Base-by-base conservation (phyloP, 1,140 invertebrate genomes). In the Ptiloglossa arizonensis region DNA sequence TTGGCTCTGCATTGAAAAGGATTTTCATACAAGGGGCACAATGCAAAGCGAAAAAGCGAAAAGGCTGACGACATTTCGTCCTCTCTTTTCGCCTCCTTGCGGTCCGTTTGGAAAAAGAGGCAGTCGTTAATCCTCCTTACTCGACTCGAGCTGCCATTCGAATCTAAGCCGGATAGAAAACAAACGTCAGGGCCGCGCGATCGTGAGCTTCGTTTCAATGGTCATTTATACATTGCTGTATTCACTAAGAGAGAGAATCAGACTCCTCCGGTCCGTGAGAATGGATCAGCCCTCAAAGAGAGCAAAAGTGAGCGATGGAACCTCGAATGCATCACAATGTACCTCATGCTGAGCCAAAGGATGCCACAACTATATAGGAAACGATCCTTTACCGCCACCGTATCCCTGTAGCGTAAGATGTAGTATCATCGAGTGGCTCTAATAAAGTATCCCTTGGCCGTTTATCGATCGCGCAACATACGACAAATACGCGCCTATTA, bases 131-230 rank as follows among this genome's bases (percentile, higher is more conserved):
- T 86, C 82, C 74, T 73, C 46, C 24, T 78, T 41, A 66, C 54
- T 27, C 27, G 74, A 54, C 38, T 71, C 50, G 13, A 50, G 70
- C 59, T 63, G 69, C 71, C 52, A 78, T 72, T 77, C 22, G 63
- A 24, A 75, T 78, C 69, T 56, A 75, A 76, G 78, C 44, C 71
- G 69, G 66, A 82, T 83, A 80, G 70, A 78, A 86, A 86, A 87
- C 83, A 88, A 87, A 86, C 78, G 77, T 66, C 80, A 73, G 38
- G 67, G 56, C 44, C 57, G 69, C 72, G 67, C 38, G 63, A 78
- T 76, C 69, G 59, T 46, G 60, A 80, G 71, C 44, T 69, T 79
- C 85, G 75, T 81, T 80, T 86, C 77, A 83, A 87, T 83, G 82
- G 74, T 87, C 77, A 83, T 87, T 83, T 85, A 64, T 64, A 78